phyloP scores from a whole-genome alignment of 2,113 vertebrate species.

The Lophotis ruficrista region DNA sequence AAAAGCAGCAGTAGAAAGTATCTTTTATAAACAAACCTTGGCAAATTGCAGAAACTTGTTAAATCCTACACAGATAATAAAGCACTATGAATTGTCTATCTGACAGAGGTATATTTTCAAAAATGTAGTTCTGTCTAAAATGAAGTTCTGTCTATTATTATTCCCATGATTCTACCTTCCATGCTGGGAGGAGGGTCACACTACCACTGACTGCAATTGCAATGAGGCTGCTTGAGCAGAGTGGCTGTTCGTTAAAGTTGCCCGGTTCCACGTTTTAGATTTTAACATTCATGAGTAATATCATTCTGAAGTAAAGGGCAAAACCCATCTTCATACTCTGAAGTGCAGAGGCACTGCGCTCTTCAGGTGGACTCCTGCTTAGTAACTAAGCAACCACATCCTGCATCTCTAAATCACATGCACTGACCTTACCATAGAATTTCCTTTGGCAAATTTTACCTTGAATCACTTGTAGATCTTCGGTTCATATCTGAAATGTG shows the following conservation, averaged over 20 bases:
- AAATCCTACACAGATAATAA: not conserved
- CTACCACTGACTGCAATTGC: not conserved
- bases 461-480: not conserved
- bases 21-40: not conserved
- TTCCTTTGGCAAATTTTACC: not conserved
- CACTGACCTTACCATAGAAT: not conserved
- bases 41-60: not conserved
- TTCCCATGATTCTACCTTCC: not conserved
- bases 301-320: not conserved
- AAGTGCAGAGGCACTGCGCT: not conserved
- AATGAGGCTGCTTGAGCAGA: not conserved
- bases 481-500: not conserved
- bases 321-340: not conserved
- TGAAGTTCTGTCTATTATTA: not conserved
- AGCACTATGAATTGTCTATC: not conserved
- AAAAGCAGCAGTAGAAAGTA: not conserved
- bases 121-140: not conserved
- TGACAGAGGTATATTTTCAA: not conserved
- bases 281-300: not conserved
- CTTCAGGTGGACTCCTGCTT: not conserved
- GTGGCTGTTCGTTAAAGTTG: not conserved
- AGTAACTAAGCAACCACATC: constrained; percentile 37
- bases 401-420: not conserved
- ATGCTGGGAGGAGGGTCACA: not conserved
- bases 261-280: not conserved